A percentile compares a stretch with the other conserved stretches of the same genome.
These are phyloP conservation scores for Diabrotica undecimpunctata DNA, from an alignment of 1,140 invertebrate species.

Conservation along the genomic window DNA sequence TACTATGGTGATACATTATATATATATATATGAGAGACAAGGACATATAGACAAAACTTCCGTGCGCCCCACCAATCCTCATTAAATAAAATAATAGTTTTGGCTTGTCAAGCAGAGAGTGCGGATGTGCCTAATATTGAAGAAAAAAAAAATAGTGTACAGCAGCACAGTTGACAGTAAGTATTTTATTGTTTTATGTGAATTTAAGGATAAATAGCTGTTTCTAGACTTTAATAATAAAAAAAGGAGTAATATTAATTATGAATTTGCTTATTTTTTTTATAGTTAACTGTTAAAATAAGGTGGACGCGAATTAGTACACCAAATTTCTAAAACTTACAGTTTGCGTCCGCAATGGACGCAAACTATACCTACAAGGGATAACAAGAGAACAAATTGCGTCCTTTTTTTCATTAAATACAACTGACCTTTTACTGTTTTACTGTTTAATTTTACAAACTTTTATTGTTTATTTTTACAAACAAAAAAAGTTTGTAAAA, in stretches of 20 bases:
- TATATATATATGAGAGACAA: conserved; percentile 12
- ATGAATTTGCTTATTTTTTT: conserved; percentile 8
- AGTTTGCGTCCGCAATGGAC: conserved; percentile 5
- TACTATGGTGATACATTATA: no score
- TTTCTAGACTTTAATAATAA: conserved; percentile 4
- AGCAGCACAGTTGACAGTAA: neutral
- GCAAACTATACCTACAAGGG: conserved; percentile 7
- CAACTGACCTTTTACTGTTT: no score
- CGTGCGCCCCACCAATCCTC: conserved; percentile 4
- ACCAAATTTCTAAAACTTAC: conserved; percentile 10
- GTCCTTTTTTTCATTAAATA: conserved; percentile 11
- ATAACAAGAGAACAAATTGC: neutral
- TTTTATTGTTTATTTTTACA: no score
- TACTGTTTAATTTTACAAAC: no score
- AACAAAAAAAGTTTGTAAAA: no score
- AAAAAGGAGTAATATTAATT: no score
- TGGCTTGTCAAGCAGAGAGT: neutral
- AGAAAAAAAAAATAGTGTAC: conserved; percentile 5
- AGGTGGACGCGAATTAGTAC: conserved; percentile 9
- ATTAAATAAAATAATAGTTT: conserved; percentile 1
- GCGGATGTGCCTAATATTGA: neutral
- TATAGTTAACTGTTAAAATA: conserved; percentile 7
- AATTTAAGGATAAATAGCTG: conserved; percentile 7
- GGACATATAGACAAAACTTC: conserved; percentile 6
- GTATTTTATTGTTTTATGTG: conserved; percentile 10